Evolutionary conservation across 2,888 invertebrate genomes (phyloP), one percentile per base, ranked within the genome.

Genomic region (Acanthosepion esculentum): DNA sequence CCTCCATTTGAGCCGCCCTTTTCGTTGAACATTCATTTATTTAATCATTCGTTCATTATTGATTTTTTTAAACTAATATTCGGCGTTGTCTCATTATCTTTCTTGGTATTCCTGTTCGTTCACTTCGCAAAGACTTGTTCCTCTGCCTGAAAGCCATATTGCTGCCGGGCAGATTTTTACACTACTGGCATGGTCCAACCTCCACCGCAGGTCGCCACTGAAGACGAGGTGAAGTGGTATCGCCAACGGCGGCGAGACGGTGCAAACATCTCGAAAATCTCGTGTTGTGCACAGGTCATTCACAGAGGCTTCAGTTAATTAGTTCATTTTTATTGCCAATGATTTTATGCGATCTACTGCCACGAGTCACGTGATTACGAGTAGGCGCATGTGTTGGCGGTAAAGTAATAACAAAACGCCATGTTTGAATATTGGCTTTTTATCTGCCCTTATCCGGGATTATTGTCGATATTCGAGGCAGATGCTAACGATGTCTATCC

Each of bases 321-420:
- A 78, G 78, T 78, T n/a, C 33, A 78, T 78, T 78, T 78, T 78
- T 78, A 78, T 78, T 78, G n/a, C 78, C 78, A 78, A 78, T n/a
- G 78, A 78, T n/a, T n/a, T 78, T n/a, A n/a, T 78, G 18, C n/a
- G n/a, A 78, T 78, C n/a, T n/a, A 33, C 78, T 12, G n/a, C 78
- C 78, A 15, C n/a, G 78, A 10, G 29, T 10, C 78, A 78, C 78
- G 78, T 78, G 78, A 78, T 78, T 78, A 5, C 12, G n/a, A 23
- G 18, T 78, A 18, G 78, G 59, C 23, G 23, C 20, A 23, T 20
- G 0, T 20, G 20, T 20, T 12, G 15, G n/a, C 15, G n/a, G 15
- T 8, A 78, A 12, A 12, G n/a, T 12, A 78, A n/a, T 78, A n/a
- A n/a, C 78, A 78, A 15, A 12, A 78, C 1, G 15, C 78, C 1